phyloP scores from a whole-genome alignment of 2,113 vertebrate genomes.

The Ciconia stormi region DNA sequence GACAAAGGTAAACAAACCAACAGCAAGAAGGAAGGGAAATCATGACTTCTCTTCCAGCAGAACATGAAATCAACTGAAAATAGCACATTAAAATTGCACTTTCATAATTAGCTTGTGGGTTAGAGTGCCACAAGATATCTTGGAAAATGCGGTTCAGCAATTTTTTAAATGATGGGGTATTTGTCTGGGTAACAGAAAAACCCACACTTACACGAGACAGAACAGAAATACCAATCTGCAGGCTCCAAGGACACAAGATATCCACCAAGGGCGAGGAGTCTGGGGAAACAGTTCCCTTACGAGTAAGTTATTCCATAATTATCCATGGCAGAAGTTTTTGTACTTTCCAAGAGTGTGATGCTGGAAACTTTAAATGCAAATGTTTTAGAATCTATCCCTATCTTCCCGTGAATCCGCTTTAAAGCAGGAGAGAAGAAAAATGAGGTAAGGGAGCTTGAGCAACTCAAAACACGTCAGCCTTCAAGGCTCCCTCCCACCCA shows the following conservation, averaged over 20 bases:
- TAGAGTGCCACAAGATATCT: not conserved
- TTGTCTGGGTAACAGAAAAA: conserved; percentile 11
- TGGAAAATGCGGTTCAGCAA: conserved; percentile 40
- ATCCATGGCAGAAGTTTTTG: not conserved
- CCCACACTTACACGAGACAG: not conserved
- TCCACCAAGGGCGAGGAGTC: not conserved
- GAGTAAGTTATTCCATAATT: not conserved
- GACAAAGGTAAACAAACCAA: conserved; percentile 1
- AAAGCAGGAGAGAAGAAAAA: not conserved
- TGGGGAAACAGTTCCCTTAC: not conserved
- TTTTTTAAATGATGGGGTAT: conserved; percentile 13
- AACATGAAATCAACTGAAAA: not conserved
- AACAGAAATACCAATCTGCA: not conserved
- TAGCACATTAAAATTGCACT: not conserved
- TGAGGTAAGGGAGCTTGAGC: not conserved
- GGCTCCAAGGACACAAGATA: conserved; percentile 23
- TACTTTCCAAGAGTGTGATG: not conserved
- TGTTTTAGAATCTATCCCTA: not conserved
- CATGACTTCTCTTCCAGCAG: not conserved
- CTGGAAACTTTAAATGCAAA: not conserved
- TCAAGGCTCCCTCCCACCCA: not conserved
- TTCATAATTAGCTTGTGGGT: conserved; percentile 26
- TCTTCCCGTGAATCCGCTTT: not conserved
- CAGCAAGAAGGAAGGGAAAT: not conserved
- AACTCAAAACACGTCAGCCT: not conserved